These are phyloP conservation scores for Hydriomena furcata DNA, from an alignment of 2,888 invertebrate genomes.

Conservation along the genomic window DNA sequence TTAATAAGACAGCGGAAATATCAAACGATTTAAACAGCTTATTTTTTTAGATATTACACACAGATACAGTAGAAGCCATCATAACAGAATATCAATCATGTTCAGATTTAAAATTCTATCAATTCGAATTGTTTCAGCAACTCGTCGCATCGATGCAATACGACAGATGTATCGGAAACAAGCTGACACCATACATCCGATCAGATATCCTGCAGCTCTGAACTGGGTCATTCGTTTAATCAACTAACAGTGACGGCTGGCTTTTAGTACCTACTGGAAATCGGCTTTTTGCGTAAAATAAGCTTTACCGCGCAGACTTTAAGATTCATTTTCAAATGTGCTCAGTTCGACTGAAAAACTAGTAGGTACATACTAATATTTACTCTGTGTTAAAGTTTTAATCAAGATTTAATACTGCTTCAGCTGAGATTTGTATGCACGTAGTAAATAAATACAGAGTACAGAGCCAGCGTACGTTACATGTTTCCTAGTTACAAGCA, in stretches of 20 bases:
- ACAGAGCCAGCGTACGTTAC: too few relatives aligned
- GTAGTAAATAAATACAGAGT: too few relatives aligned
- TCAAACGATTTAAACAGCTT: neutral
- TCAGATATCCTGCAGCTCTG: conserved; percentile 35
- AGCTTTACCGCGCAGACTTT: neutral
- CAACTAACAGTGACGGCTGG: conserved; percentile 31
- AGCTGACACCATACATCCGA: conserved; percentile 42
- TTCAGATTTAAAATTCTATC: neutral
- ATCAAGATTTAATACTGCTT: too few relatives aligned
- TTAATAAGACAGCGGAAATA: conserved; percentile 5
- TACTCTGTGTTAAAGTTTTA: too few relatives aligned
- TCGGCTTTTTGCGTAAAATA: conserved; percentile 1
- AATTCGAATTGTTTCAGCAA: conserved; percentile 8
- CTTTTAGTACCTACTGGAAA: conserved; percentile 3
- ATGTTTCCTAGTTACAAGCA: too few relatives aligned
- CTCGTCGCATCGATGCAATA: conserved; percentile 25
- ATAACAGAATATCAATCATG: neutral
- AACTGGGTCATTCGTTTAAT: conserved; percentile 42
- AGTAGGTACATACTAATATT: too few relatives aligned
- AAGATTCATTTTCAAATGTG: conserved; percentile 1
- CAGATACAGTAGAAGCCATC: too few relatives aligned
- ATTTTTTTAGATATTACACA: too few relatives aligned
- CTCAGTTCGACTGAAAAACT: neutral
- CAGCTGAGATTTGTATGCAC: too few relatives aligned
- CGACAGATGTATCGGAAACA: conserved; percentile 38